Base-by-base conservation (phyloP, 2,888 invertebrate genomes). In the Sphaerophoria taeniata region DNA sequence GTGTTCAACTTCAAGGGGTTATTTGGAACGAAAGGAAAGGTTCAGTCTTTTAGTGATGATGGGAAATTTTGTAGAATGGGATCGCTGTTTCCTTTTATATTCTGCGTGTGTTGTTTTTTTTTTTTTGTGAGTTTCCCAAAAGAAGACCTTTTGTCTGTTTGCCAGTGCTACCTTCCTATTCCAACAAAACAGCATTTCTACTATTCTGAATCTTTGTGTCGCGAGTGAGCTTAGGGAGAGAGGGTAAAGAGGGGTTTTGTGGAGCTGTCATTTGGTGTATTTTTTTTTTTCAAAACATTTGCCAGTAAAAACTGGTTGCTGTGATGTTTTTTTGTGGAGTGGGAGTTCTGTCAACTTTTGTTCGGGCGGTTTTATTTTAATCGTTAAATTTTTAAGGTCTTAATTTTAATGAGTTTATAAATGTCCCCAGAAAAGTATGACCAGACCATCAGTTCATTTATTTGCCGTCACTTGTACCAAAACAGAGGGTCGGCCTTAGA, bases 11-110 rank as follows among this genome's bases (percentile, higher is more conserved):
- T 82, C 81, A 72, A 81, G 49, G 73, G 63, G 69, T 56, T 73
- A 39, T 58, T 60, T 69, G 9, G 56, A 24, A 24, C 24, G 53
- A 60, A 60, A 60, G 73, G 73, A 63, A 81, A 77, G 80, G 80
- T 70, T 75, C 75, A 49, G 39, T 65, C 51, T 76, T 43, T 36
- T 3, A 49, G 34, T 39, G 31, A 7, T 34, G 12, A 43, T 24
- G 14, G 9, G 7, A 16, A 6, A 49, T 49, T 7, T 16, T 16
- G 5, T 7, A 49, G 7, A n/a, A 24, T 24, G 14, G 49, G 55
- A 72, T 53, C 72, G 39, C 16, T 67, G 24, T 67, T 67, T 36
- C 60, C 31, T 60, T 71, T 53, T 51, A 61, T 60, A 53, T 58
- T 65, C 39, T 76, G 53, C 53, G 74, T 69, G 53, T 39, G 33